Base-by-base conservation (phyloP, 2,113 vertebrate genomes). In the Acinonyx jubatus region DNA sequence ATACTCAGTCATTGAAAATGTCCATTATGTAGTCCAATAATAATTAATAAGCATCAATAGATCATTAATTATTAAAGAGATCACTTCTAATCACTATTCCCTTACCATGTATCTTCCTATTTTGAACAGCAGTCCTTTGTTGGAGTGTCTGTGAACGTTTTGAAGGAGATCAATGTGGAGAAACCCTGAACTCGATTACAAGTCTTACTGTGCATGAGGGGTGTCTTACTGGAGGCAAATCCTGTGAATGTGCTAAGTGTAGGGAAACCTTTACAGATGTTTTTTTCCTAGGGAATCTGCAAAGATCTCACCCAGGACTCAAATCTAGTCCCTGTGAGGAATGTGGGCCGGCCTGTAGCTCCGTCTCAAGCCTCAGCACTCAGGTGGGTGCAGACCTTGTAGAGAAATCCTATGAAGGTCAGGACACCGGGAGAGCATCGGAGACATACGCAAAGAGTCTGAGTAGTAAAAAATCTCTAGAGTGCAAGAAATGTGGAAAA, bases 251-350 rank as follows among this genome's bases (percentile, higher is more conserved):
- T 19, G 4, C 2, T 3, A 21, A 27, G 38, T 55, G 41, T 86
- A 57, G 82, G n/a, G 71, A 45, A 57, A 33, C 41, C 71, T 78
- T n/a, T 5, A 3, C 3, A 10, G 41, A 78, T 36, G 6, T 15
- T 41, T 92, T 45, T 41, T 36, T 71, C 57, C 52, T 76, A 4
- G 9, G 45, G 25, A 82, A 57, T 78, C 55, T 33, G 18, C 63
- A 7, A 23, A 29, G 16, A 3, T 52, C 98, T 52, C 97, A 97
- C 89, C 95, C 97, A 0, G 97, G 98, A 98, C 23, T 6, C 19
- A 48, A 3, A 9, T 21, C 16, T 2, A 31, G 50, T 52, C 33
- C 25, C 0, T 7, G 19, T 63, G 84, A 74, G 45, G 83, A 63
- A 5, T 14, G 48, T 55, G 65, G 83, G 10, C 78, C 45, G 5